Percentiles rank a stretch among this genome's conserved stretches.
Evolutionary conservation across 64 coral and sea anemone genomes (phyloP).

Genomic region (Orbicella faveolata): DNA sequence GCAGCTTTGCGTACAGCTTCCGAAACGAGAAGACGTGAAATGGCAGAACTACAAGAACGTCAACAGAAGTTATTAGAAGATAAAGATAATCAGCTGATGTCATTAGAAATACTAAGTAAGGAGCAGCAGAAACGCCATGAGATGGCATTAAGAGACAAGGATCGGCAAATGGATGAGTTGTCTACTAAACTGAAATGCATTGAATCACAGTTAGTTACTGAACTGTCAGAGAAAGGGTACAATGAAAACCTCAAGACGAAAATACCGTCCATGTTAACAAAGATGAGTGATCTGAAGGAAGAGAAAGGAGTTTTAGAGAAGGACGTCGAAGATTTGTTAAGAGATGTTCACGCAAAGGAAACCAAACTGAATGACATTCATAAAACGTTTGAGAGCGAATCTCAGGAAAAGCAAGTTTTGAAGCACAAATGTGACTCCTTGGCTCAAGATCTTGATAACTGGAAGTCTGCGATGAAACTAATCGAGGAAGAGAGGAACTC

Average conservation of each 20-base stretch:
- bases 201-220: background rate
- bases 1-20: background rate
- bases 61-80: slow-evolving; percentile 15
- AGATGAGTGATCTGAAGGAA: slow-evolving; percentile 4
- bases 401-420: slow-evolving; percentile 23
- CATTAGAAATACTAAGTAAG: background rate
- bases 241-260: background rate
- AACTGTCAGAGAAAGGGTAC: background rate
- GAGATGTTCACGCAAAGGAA: background rate
- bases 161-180: slow-evolving; percentile 26
- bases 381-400: slow-evolving; percentile 3
- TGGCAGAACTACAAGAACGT: background rate
- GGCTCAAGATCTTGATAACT: slow-evolving; percentile 22
- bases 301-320: slow-evolving; percentile 14
- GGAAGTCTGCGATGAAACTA: slow-evolving; percentile 19
- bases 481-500: slow-evolving; percentile 7
- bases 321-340: background rate
- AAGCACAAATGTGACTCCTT: slow-evolving; percentile 33
- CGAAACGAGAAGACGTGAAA: background rate
- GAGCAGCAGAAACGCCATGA: background rate
- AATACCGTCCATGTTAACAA: background rate
- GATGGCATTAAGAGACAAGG: background rate
- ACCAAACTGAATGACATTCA: slow-evolving; percentile 3
- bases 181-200: background rate
- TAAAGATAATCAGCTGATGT: slow-evolving; percentile 21